Evolutionary conservation across 2,797 vertebrate genomes (phyloP).

Genomic region (Gastrophryne carolinensis): DNA sequence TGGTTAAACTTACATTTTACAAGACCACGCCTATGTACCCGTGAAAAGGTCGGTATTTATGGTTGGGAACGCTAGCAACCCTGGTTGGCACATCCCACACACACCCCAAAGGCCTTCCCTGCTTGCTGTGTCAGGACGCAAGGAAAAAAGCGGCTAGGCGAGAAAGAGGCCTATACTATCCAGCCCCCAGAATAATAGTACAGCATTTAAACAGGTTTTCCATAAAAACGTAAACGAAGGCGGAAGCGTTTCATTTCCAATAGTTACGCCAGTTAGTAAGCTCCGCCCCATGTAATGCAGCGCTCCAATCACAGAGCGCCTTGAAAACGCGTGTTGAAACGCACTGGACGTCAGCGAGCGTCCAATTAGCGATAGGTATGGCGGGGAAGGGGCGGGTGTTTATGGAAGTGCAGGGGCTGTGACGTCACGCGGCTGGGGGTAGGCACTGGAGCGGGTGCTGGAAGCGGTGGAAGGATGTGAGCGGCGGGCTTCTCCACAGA

Average conservation of each 20-base stretch:
- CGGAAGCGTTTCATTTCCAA: not conserved
- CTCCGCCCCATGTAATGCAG: not conserved
- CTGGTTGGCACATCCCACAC: no score
- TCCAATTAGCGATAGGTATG: not conserved
- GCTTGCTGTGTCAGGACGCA: no score
- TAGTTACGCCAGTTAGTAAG: not conserved
- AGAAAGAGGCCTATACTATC: no score
- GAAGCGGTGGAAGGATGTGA: conserved; percentile 33
- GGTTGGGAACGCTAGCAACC: no score
- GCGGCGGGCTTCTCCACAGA: no score
- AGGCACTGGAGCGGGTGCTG: not conserved
- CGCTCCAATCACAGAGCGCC: conserved; percentile 47
- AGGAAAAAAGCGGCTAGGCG: no score
- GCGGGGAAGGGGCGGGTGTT: not conserved
- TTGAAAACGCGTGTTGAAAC: not conserved
- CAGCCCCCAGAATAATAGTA: no score
- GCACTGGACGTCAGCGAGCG: not conserved
- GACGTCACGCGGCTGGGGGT: conserved; percentile 28
- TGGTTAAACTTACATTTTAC: no score
- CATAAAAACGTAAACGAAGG: not conserved
- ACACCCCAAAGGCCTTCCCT: no score
- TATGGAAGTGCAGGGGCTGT: conserved; percentile 34
- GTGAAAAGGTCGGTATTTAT: no score
- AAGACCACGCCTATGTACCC: no score
- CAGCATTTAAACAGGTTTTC: no score